A percentile compares a stretch with the other conserved stretches of the same genome.
Conservation (phyloP, 2,113 vertebrate genomes). For the Vidua chalybeata region DNA sequence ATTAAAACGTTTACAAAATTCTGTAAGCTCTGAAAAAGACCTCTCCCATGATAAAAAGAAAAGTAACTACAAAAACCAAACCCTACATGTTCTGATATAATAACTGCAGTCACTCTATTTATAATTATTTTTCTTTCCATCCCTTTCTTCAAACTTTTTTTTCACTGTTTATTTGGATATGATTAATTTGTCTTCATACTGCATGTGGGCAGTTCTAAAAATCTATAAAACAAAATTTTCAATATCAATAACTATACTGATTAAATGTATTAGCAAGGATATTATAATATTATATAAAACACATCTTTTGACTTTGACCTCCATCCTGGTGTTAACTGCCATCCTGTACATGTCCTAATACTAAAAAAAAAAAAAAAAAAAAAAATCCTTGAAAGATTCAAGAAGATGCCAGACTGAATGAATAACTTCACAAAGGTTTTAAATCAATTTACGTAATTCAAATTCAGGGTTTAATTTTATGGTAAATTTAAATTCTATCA, state of each 20-base stretch:
- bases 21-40: neutral
- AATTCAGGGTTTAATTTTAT: neutral
- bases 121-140: neutral
- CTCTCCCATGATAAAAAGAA: neutral
- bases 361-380: neutral
- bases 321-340: rapidly evolving
- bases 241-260: neutral
- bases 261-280: neutral
- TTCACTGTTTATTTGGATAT: neutral
- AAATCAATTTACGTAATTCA: neutral
- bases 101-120: neutral
- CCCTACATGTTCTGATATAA: neutral
- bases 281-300: neutral
- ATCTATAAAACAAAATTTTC: rapidly evolving
- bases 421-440: neutral
- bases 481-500: neutral
- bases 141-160: neutral
- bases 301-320: neutral
- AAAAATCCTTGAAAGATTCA: neutral
- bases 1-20: neutral
- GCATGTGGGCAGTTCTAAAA: neutral
- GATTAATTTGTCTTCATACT: neutral
- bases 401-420: neutral
- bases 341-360: neutral
- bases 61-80: neutral